Evolutionary conservation across 2,797 vertebrate genomes (phyloP), one percentile per base, ranked within the genome.

Genomic region (Microchirus variegatus): DNA sequence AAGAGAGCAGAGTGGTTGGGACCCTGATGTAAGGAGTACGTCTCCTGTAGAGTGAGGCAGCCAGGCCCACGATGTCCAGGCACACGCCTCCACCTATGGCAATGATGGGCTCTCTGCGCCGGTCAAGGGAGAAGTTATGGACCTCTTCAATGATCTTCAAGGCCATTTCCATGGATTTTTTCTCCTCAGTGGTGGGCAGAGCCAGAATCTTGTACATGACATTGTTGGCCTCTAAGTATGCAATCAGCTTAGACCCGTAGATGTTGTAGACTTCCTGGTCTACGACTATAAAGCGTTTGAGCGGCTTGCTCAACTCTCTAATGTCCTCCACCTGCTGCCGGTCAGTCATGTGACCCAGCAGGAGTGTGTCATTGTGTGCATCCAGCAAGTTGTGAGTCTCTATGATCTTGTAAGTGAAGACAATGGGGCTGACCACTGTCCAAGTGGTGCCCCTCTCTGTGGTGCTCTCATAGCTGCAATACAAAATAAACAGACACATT

Each of bases 21-120:
- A 95, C 91, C 0, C 94, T 88, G 26, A 95, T 93, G 81, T 95
- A 95, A 14, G 94, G 94, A 0, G 94, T 95, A 13, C 93, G 93
- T 50, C 94, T 89, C 18, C 94, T 77, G 53, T 94, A 95, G 46
- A 95, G 93, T 0, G 94, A 94, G 0, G 94, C 93, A 0, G 93
- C 94, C 0, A 95, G 77, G 2, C 94, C 94, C 0, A 95, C 94
- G 1, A 94, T 92, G 67, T 95, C 95, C 68, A 95, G 77, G 67
- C 95, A 95, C 38, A 94, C 93, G 0, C 94, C 94, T 2, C 94
- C 94, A 1, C 94, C 93, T 0, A 95, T 92, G 44, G 92, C 93
- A 0, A 95, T 94, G 74, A 96, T 93, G 16, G 94, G 94, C 70
- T 95, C 94, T 0, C 83, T 92, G n/a, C 93, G 87, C 37, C 94